Evolutionary conservation across 2,797 vertebrate genomes (phyloP).

Genomic region (Phrynocephalus forsythii): DNA sequence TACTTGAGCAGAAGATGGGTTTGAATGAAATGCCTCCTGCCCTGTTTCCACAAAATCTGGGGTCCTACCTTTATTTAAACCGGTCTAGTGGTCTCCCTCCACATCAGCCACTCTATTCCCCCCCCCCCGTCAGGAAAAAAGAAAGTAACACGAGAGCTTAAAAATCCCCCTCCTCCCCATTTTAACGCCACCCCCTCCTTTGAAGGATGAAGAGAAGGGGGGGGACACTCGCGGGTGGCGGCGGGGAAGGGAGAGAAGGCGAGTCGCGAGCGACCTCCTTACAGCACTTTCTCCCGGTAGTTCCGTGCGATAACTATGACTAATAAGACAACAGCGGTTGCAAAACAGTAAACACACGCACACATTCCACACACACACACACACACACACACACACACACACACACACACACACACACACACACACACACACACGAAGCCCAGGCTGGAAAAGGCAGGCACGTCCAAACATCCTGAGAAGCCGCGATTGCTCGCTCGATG

Average conservation of each 20-base stretch:
- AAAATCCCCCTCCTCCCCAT: too few relatives aligned
- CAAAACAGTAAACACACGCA: not conserved
- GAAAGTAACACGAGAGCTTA: slow-evolving; percentile 4
- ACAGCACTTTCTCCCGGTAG: not conserved
- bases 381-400: too few relatives aligned
- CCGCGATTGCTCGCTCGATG: not conserved
- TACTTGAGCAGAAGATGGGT: not conserved
- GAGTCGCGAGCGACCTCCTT: not conserved
- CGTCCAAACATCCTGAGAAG: not conserved
- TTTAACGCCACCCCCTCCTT: not conserved
- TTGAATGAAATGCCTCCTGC: not conserved
- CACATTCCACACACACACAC: not conserved
- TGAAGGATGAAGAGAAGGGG: slow-evolving; percentile 9
- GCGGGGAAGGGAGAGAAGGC: not conserved
- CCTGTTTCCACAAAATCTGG: not conserved
- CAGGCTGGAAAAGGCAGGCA: not conserved
- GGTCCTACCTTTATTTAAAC: not conserved
- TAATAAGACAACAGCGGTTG: not conserved
- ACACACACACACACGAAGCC: not conserved
- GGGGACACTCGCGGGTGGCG: not conserved
- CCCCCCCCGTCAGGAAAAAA: slow-evolving; percentile 1
- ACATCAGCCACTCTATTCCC: not conserved
- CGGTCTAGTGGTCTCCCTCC: not conserved
- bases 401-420: too few relatives aligned
- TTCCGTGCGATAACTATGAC: not conserved